phyloP scores from a whole-genome alignment of 2,888 invertebrate species.

The Tenthredo livida region DNA sequence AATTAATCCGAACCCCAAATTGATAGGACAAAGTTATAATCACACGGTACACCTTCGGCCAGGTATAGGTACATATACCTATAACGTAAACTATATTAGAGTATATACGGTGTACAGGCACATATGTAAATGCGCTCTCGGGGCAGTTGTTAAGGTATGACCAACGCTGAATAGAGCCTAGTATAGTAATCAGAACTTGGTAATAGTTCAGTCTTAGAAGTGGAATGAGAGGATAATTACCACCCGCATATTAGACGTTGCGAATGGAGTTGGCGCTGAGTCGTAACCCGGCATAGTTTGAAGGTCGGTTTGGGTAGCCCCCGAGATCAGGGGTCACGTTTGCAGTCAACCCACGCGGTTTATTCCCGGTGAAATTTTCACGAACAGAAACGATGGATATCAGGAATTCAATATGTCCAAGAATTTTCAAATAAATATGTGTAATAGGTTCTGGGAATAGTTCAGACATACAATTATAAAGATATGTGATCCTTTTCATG shows the following conservation, averaged over 20 bases:
- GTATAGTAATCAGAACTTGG: constrained; percentile 50
- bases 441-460: not conserved
- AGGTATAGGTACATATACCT: too few species aligned
- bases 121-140: not conserved
- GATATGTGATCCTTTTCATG: not conserved
- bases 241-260: constrained; percentile 46
- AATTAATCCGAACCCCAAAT: not conserved
- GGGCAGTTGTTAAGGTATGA: constrained; percentile 8
- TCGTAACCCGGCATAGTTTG: constrained; percentile 31
- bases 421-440: not conserved
- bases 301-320: constrained; percentile 2
- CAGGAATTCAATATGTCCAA: constrained; percentile 5
- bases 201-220: constrained; percentile 32
- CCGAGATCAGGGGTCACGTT: constrained; percentile 30
- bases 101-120: not conserved
- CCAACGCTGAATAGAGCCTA: constrained; percentile 16
- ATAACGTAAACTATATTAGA: not conserved
- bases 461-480: too few species aligned
- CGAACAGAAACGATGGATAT: not conserved
- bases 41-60: too few species aligned
- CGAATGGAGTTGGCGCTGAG: constrained; percentile 34
- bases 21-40: not conserved
- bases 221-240: constrained; percentile 44
- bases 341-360: constrained; percentile 3
- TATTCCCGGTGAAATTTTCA: constrained; percentile 3